These are phyloP conservation scores for Stegastes partitus DNA, from an alignment of 2,113 vertebrate species.

Conservation along the genomic window DNA sequence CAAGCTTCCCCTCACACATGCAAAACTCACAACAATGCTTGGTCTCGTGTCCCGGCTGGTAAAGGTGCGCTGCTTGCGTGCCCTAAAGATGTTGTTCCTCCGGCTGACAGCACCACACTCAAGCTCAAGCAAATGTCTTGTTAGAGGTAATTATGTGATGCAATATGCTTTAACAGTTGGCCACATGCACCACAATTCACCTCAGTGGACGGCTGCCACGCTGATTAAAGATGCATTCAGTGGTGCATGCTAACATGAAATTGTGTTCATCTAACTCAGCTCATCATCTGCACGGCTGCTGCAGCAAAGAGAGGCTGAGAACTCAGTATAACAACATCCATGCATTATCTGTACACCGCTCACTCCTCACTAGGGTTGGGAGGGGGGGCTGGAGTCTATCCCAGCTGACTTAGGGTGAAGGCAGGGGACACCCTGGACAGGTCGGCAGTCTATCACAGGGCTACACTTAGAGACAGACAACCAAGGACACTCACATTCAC, in stretches of 20 bases:
- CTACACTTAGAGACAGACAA: no score
- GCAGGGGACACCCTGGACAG: no score
- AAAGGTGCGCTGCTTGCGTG: slow-evolving; percentile 11
- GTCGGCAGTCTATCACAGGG: no score
- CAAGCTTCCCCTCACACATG: slow-evolving; percentile 1
- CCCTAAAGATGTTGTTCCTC: slow-evolving; percentile 40
- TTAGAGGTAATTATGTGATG: slow-evolving; percentile 53
- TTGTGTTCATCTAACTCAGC: slow-evolving; percentile 32
- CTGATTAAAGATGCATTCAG: slow-evolving; percentile 37
- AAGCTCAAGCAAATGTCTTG: slow-evolving; percentile 16
- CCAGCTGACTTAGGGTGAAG: no score
- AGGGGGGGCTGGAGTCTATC: no score
- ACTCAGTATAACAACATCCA: neutral
- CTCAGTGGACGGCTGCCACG: slow-evolving; percentile 26
- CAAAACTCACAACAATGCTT: neutral
- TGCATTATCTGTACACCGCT: no score
- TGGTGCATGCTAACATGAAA: slow-evolving; percentile 28
- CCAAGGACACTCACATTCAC: no score
- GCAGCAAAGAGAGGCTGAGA: neutral
- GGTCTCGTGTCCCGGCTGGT: neutral
- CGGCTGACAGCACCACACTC: slow-evolving; percentile 24
- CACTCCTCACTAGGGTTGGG: no score
- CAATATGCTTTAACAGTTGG: slow-evolving; percentile 59
- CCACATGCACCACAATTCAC: slow-evolving; percentile 20
- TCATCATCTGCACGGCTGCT: slow-evolving; percentile 29